Conservation (phyloP, 1,140 invertebrate genomes). For the Heliconius nattereri region DNA sequence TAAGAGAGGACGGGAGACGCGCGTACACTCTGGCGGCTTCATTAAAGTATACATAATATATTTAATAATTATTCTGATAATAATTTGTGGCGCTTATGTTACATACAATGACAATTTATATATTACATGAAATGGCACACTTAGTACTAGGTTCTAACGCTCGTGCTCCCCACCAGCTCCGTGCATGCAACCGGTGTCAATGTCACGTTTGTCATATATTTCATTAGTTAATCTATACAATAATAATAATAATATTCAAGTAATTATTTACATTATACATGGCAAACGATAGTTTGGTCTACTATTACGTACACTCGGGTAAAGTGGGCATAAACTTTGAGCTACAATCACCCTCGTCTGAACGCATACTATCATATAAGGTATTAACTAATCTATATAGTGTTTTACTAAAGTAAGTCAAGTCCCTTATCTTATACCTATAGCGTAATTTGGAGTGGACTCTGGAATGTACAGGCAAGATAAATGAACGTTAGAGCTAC, state of each 20-base stretch:
- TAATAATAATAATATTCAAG: conserved; percentile 41
- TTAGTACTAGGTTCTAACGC: conserved; percentile 13
- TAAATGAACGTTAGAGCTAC: not conserved
- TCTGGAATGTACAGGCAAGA: conserved; percentile 15
- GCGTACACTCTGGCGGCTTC: not conserved
- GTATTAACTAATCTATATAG: conserved; percentile 1
- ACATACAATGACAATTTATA: conserved; percentile 8
- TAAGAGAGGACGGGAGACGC: too few species aligned
- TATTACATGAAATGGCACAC: conserved; percentile 37
- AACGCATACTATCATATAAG: not conserved
- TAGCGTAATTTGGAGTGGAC: not conserved
- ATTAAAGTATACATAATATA: not conserved
- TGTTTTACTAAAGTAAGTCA: not conserved
- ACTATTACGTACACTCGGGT: conserved; percentile 40
- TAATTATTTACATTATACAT: conserved; percentile 69
- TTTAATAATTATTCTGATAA: not conserved
- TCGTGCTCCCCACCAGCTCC: not conserved
- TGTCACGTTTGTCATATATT: conserved; percentile 13
- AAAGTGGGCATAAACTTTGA: conserved; percentile 4
- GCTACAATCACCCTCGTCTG: not conserved
- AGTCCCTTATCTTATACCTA: not conserved
- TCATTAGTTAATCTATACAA: conserved; percentile 31
- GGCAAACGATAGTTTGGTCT: conserved; percentile 71
- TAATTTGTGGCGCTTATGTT: conserved; percentile 5
- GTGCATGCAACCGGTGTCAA: not conserved